Evolutionary conservation across 2,797 vertebrate genomes (phyloP).

Genomic region (Tadarida brasiliensis): DNA sequence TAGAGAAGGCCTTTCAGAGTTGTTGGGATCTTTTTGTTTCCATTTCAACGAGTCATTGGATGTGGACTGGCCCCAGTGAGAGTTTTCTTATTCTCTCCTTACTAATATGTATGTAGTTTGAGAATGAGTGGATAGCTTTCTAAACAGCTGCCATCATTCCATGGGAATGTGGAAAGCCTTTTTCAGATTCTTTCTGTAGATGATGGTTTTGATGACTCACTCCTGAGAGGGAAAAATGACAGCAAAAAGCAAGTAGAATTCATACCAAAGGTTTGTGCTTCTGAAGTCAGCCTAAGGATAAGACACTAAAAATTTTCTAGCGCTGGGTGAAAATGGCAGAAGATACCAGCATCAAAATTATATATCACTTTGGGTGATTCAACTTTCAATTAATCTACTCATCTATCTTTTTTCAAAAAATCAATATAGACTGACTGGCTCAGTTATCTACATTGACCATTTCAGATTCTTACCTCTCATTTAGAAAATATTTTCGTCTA

Average conservation of each 20-base stretch:
- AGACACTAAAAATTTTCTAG: background rate
- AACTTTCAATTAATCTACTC: background rate
- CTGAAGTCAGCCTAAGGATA: background rate
- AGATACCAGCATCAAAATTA: background rate
- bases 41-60: background rate
- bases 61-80: background rate
- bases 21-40: conserved; percentile 15
- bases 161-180: background rate
- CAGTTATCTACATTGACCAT: background rate
- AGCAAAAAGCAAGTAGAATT: background rate
- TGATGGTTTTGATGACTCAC: conserved; percentile 46
- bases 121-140: background rate
- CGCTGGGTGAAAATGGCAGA: background rate
- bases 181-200: background rate
- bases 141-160: background rate
- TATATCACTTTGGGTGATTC: background rate
- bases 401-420: background rate
- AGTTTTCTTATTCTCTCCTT: conserved; percentile 10
- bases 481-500: conserved; percentile 11
- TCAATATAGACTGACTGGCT: background rate
- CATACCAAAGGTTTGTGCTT: background rate
- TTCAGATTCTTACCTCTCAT: background rate
- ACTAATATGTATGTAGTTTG: background rate
- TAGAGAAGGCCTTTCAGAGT: background rate
- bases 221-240: background rate